Evolutionary conservation across 2,113 vertebrate genomes (phyloP), one percentile per base, ranked within the genome.

Genomic region (Coptodon bakossiorum): DNA sequence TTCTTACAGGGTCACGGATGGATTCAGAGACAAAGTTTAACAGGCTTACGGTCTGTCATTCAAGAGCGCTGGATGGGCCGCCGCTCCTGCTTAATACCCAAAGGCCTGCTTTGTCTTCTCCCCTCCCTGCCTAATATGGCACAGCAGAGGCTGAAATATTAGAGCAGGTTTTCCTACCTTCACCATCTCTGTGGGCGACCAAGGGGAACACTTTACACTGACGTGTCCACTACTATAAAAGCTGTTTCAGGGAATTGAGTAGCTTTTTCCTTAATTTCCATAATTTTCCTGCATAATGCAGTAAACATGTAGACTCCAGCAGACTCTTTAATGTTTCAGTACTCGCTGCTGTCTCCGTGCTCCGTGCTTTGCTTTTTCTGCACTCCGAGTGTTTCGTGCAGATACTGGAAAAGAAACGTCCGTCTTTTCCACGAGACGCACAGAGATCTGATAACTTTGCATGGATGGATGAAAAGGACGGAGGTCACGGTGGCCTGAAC

Each of bases 1-100:
- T 88, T 91, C 93, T 93, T 93, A 92, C 68, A 53, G 81, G 80
- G 91, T 89, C 91, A 93, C 38, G 91, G 89, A 90, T 93, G 90
- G 48, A 92, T 91, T 85, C 85, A 90, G 50, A 91, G 91, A 88
- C 82, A 66, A 88, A 85, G 29, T 91, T 71, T 94, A 92, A 88
- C 87, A 87, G 87, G 91, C 86, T 91, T 87, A 92, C 1, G 34
- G 71, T 82, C 43, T 61, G 88, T 81, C 85, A 86, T 50, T 84
- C 87, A 78, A 3, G 2, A 7, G 34, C 63, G 27, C 27, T 22
- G 61, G 57, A 82, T 81, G 76, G n/a, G 56, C 71, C 36, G 31
- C 38, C 50, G 13, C 14, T 50, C 43, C 71, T 31, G 43, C 14
- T 7, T 52, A 34, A 52, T 12, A 78, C 45, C 43, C 73, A 50